Conservation (phyloP, 2,888 invertebrate species). For the Papilio gigon region DNA sequence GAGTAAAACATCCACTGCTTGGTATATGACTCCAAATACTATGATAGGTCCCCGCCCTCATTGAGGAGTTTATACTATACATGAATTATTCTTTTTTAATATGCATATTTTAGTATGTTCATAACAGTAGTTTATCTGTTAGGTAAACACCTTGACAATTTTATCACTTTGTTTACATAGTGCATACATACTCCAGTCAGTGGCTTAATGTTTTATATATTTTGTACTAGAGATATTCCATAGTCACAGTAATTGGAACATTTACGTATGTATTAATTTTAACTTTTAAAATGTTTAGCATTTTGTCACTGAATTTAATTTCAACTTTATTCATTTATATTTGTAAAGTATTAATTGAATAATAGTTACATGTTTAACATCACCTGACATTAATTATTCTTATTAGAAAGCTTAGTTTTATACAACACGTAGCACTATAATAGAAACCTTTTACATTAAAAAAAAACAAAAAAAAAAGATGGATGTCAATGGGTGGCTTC, state of each 20-base stretch:
- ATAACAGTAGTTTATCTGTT: constrained; percentile 74
- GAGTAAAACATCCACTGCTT: too few relatives aligned
- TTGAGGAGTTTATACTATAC: too few relatives aligned
- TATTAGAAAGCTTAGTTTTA: neutral
- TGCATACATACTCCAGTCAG: constrained; percentile 86
- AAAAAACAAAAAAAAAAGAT: too few relatives aligned
- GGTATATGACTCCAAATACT: too few relatives aligned
- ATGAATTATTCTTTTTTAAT: constrained; percentile 4
- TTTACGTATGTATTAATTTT: too few relatives aligned
- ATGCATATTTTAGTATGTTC: constrained; percentile 84
- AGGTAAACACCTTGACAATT: constrained; percentile 62
- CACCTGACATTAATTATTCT: neutral
- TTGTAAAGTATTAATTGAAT: neutral
- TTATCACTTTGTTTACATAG: constrained; percentile 77
- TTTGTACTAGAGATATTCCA: constrained; percentile 53
- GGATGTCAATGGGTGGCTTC: neutral
- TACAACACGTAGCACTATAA: too few relatives aligned
- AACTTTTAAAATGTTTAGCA: too few relatives aligned
- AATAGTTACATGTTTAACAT: too few relatives aligned
- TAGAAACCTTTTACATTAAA: too few relatives aligned
- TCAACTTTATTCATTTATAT: neutral
- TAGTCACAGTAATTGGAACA: neutral
- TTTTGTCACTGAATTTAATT: too few relatives aligned
- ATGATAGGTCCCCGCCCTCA: too few relatives aligned
- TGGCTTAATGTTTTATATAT: constrained; percentile 71